These are phyloP conservation scores for Camponotus pennsylvanicus DNA, from an alignment of 1,140 invertebrate genomes.

Conservation along the genomic window DNA sequence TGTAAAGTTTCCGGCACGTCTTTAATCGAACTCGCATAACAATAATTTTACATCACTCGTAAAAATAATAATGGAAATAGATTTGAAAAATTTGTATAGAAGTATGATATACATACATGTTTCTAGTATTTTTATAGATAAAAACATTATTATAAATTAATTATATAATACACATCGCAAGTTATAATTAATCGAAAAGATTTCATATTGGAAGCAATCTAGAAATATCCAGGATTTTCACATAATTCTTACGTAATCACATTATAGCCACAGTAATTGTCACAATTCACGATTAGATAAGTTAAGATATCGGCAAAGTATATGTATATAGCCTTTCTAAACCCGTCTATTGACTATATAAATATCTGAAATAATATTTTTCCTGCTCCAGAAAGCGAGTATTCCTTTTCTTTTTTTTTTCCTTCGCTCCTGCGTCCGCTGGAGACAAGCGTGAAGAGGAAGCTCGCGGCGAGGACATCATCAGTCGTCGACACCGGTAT, in stretches of 20 bases:
- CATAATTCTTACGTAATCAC: not conserved
- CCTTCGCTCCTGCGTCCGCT: not conserved
- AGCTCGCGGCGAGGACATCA: conserved; percentile 57
- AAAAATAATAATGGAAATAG: too few species aligned
- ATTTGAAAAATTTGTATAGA: too few species aligned
- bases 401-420: conserved; percentile 31
- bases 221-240: not conserved
- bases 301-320: not conserved
- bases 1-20: not conserved
- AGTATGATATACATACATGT: too few species aligned
- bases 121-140: too few species aligned
- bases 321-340: not conserved
- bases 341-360: conserved; percentile 45
- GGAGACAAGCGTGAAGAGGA: conserved; percentile 17
- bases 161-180: too few species aligned
- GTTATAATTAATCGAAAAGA: too few species aligned
- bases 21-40: not conserved
- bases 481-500: conserved; percentile 57
- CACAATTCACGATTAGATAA: not conserved
- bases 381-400: conserved; percentile 75
- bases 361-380: conserved; percentile 79
- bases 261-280: not conserved
- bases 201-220: not conserved
- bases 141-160: too few species aligned
- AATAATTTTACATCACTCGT: too few species aligned